Base-by-base conservation (phyloP, 2,797 vertebrate species). In the Typhlichthys subterraneus region DNA sequence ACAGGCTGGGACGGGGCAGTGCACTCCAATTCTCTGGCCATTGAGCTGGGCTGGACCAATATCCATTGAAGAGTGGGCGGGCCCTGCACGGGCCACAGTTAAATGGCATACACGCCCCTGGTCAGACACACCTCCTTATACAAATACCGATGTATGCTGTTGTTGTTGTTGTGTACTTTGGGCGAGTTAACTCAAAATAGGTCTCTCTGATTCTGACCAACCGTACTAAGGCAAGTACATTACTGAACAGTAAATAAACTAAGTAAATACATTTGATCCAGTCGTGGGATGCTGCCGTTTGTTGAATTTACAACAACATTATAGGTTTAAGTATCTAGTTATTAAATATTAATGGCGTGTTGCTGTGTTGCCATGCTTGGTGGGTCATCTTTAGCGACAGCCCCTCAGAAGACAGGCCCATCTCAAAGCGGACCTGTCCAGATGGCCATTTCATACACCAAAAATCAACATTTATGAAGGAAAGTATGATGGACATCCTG, bases 401-500 rank as follows among this genome's bases (percentile, higher is more conserved):
- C 15, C 56, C 48, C 47, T 46, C 70, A 65, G 58, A 59, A 72
- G 53, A 38, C 31, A 12, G 53, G 64, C 61, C 61, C 47, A 73
- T 80, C 54, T 57, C 71, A 67, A 54, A 66, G 57, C 53, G 65
- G 52, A 51, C 49, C 53, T 29, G 61, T 63, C 79, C 78, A 86
- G 82, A 87, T 81, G 86, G 76, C 69, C 63, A 67, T 79, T 89
- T 85, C 64, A 87, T 83, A 88, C 81, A 82, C 69, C 62, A 88
- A 80, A 87, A 84, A 76, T 82, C 76, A 80, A 84, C 76, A 86
- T 80, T 82, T 85, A 73, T 59, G 67, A 70, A 84, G 78, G 61
- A 83, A 87, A 85, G 69, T 75, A 86, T 70, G 81, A 79, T 67
- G 76, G 61, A 55, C 72, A 81, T 75, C 75, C 87, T 87, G 86